phyloP scores from a whole-genome alignment of 2,888 invertebrate genomes.

The Epistrophella euchroma region DNA sequence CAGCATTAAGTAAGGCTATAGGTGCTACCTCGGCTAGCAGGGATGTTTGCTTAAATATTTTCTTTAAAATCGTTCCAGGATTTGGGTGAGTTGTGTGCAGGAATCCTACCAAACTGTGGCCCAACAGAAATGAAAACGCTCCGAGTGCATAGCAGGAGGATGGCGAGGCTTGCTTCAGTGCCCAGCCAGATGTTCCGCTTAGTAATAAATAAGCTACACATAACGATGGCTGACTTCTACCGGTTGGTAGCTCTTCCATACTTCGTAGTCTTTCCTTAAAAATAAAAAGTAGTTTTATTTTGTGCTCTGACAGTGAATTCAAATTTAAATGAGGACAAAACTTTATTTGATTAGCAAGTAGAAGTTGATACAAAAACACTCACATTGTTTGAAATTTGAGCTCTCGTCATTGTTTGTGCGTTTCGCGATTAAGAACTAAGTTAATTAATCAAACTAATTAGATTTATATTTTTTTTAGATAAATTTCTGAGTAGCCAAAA shows the following conservation, averaged over 20 bases:
- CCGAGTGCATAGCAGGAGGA: conserved; percentile 57
- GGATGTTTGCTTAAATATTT: conserved; percentile 50
- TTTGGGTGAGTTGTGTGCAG: conserved; percentile 70
- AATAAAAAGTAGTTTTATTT: conserved; percentile 10
- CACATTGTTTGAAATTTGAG: conserved; percentile 28
- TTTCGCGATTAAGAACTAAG: not conserved
- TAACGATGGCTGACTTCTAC: conserved; percentile 56
- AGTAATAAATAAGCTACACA: conserved; percentile 76
- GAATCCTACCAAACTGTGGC: conserved; percentile 75
- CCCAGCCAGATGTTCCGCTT: conserved; percentile 76
- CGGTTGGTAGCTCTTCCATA: conserved; percentile 55
- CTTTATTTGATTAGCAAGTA: conserved; percentile 7
- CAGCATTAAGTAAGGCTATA: conserved; percentile 69
- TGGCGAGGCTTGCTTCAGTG: conserved; percentile 50
- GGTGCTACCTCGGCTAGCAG: conserved; percentile 71
- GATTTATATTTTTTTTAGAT: not conserved
- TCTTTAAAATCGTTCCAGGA: conserved; percentile 21
- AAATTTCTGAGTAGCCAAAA: not conserved
- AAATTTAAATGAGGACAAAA: conserved; percentile 2
- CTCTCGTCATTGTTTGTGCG: conserved; percentile 33
- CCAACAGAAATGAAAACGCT: conserved; percentile 73
- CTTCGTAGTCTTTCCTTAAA: conserved; percentile 39
- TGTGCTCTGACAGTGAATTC: conserved; percentile 20
- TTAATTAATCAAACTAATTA: not conserved
- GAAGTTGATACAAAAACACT: not conserved